Evolutionary conservation across 2,797 vertebrate genomes (phyloP).

Genomic region (Cottoperca gobio): DNA sequence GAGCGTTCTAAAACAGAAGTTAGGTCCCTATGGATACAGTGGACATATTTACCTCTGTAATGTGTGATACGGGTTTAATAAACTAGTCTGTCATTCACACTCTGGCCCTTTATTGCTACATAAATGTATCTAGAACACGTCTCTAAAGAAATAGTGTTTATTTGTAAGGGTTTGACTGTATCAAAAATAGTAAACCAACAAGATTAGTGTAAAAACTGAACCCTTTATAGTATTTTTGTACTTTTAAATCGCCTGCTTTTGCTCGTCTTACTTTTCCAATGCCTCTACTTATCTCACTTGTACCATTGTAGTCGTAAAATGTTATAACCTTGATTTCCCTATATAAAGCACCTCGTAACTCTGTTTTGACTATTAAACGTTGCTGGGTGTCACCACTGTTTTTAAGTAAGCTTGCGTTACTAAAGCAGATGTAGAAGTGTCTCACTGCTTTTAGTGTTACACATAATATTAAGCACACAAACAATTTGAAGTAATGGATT

Average conservation of each 20-base stretch:
- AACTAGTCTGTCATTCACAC: not conserved
- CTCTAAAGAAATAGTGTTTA: not conserved
- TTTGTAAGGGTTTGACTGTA: not conserved
- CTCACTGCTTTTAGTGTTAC: conserved; percentile 1
- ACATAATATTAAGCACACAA: not conserved
- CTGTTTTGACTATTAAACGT: conserved; percentile 38
- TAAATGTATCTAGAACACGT: not conserved
- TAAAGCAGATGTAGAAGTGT: not conserved
- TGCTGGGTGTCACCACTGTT: not conserved
- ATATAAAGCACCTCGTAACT: conserved; percentile 19
- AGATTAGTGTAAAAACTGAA: not conserved
- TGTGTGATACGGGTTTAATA: not conserved
- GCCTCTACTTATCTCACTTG: not conserved
- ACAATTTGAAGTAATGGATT: not conserved
- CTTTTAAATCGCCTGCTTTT: not conserved
- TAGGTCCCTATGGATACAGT: not conserved
- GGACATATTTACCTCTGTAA: not conserved
- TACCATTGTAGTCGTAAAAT: not conserved
- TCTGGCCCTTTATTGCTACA: not conserved
- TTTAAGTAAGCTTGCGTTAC: not conserved
- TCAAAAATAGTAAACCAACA: not conserved
- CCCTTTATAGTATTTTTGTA: not conserved
- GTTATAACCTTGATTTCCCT: conserved; percentile 16
- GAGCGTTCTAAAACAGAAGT: not conserved
- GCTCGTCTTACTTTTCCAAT: not conserved